A percentile compares a stretch with the other conserved stretches of the same genome.
These are phyloP conservation scores for Podilymbus podiceps DNA, from an alignment of 2,113 vertebrate species.

Conservation along the genomic window DNA sequence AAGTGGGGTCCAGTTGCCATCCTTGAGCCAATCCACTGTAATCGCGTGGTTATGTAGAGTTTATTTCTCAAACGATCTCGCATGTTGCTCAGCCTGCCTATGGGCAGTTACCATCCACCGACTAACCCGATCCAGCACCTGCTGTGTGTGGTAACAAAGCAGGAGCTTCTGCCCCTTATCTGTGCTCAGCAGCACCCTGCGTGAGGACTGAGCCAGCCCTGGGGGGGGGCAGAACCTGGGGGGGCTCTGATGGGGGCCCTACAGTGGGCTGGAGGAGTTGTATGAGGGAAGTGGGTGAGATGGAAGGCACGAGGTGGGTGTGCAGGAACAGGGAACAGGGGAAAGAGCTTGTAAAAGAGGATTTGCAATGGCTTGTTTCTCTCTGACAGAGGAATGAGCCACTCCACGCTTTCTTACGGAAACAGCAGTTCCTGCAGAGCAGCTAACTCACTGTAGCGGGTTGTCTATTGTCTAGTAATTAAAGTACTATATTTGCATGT, in stretches of 20 bases:
- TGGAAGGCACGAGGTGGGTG: background rate
- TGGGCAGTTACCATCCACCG: background rate
- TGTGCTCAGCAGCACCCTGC: background rate
- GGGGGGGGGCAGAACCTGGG: background rate
- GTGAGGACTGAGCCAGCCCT: background rate
- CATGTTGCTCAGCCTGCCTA: background rate
- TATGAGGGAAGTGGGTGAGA: background rate
- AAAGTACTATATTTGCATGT: background rate
- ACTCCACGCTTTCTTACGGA: accelerated
- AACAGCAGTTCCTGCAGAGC: background rate
- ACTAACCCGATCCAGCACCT: background rate
- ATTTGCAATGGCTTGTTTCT: background rate
- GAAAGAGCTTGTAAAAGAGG: background rate
- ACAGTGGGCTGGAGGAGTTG: background rate
- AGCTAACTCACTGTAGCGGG: background rate
- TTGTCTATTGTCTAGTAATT: background rate
- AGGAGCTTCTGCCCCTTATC: background rate
- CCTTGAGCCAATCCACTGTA: background rate
- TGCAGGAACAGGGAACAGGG: background rate
- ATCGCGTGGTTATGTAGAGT: background rate
- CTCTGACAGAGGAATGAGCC: accelerated
- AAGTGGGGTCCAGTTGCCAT: background rate
- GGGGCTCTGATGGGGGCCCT: background rate
- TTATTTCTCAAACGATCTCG: background rate
- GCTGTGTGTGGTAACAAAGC: background rate